Conservation (phyloP, 2,113 vertebrate genomes). For the Romanogobio albipinnatus region DNA sequence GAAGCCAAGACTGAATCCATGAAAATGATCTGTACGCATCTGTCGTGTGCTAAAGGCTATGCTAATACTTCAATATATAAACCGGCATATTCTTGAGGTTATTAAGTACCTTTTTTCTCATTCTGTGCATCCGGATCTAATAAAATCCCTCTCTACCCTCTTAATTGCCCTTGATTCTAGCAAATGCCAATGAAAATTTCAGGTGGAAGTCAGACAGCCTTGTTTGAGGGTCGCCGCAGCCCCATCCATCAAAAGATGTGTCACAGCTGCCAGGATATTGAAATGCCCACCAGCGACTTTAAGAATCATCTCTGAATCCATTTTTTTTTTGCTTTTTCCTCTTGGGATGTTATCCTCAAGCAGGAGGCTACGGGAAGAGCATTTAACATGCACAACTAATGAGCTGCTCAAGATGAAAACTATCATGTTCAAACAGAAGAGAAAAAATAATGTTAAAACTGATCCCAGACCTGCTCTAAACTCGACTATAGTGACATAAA, state of each 20-base stretch:
- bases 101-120: not conserved
- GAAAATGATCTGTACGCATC: not conserved
- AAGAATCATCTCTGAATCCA: not conserved
- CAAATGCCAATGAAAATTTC: slow-evolving; percentile 25
- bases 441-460: slow-evolving; percentile 31
- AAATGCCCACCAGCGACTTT: slow-evolving; percentile 7
- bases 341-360: not conserved
- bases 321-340: not conserved
- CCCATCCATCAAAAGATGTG: slow-evolving; percentile 18
- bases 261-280: not conserved
- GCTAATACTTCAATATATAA: not conserved
- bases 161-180: slow-evolving; percentile 18
- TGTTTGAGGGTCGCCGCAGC: not conserved
- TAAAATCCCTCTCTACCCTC: not conserved
- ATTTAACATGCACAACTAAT: slow-evolving; percentile 39
- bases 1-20: slow-evolving; percentile 1
- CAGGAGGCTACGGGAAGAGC: not conserved
- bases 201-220: not conserved
- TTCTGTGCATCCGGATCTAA: not conserved
- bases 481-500: not conserved
- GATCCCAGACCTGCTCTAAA: slow-evolving; percentile 12
- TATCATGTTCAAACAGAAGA: not conserved
- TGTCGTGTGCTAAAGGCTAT: not conserved
- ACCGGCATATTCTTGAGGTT: not conserved
- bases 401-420: slow-evolving; percentile 29